phyloP scores from a whole-genome alignment of 2,797 vertebrate genomes.

The Psittacula echo region DNA sequence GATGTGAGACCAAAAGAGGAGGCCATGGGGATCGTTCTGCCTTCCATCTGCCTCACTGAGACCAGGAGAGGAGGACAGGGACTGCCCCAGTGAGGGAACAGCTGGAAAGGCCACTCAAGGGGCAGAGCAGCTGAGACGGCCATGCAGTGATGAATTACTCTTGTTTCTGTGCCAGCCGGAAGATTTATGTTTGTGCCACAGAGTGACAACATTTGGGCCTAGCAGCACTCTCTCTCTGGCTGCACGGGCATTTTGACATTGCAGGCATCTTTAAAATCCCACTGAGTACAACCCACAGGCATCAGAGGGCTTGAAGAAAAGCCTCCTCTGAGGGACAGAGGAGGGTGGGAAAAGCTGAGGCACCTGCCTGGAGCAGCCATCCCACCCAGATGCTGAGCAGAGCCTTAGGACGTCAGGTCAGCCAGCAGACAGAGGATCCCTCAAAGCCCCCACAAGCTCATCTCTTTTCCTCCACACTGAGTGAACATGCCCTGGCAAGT shows the following conservation, averaged over 20 bases:
- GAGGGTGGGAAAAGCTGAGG: background rate
- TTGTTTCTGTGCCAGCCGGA: background rate
- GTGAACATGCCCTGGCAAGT: background rate
- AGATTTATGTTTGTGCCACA: background rate
- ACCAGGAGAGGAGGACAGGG: background rate
- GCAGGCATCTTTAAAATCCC: background rate
- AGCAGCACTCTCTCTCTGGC: background rate
- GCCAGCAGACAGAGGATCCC: background rate
- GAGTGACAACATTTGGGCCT: background rate
- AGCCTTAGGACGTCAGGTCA: background rate
- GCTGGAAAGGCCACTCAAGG: background rate
- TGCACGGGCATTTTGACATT: background rate
- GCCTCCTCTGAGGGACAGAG: rapidly evolving
- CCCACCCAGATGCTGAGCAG: background rate
- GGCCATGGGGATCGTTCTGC: background rate
- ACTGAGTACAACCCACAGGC: background rate
- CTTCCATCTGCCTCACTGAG: background rate
- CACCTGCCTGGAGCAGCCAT: background rate
- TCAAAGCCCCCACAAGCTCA: background rate
- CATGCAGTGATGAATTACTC: background rate
- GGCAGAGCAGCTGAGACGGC: background rate
- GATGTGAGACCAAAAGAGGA: background rate
- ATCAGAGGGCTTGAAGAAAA: background rate
- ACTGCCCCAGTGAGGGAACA: background rate
- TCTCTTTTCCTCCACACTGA: background rate